These are phyloP conservation scores for Chrysomela aeneicollis DNA, from an alignment of 2,888 invertebrate genomes.

Conservation along the genomic window DNA sequence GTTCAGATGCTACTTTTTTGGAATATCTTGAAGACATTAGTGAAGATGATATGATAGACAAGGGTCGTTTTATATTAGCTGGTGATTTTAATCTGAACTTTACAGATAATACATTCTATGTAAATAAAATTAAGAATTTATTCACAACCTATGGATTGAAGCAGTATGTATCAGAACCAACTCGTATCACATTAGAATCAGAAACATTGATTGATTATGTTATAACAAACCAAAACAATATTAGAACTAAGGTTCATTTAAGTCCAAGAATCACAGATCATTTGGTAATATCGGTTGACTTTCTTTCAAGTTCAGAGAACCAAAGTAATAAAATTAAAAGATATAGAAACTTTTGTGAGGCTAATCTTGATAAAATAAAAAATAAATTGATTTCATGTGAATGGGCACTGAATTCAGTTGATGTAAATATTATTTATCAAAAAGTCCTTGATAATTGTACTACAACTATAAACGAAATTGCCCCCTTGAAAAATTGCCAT, in stretches of 20 bases:
- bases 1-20: constrained; percentile 1
- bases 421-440: constrained; percentile 15
- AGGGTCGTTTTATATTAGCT: neutral
- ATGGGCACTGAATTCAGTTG: constrained; percentile 2
- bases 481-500: neutral
- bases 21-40: constrained; percentile 9
- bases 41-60: too few relatives aligned
- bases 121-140: neutral
- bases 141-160: neutral
- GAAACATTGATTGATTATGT: constrained; percentile 12
- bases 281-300: constrained; percentile 3
- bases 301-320: neutral
- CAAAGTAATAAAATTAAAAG: neutral
- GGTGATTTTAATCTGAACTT: constrained; percentile 13
- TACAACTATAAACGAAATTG: neutral
- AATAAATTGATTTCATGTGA: constrained; percentile 1
- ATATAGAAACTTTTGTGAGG: constrained; percentile 8
- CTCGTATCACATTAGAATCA: neutral
- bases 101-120: neutral
- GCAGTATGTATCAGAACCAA: constrained; percentile 8
- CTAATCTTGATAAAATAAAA: constrained; percentile 8
- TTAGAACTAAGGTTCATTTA: neutral
- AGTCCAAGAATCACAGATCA: constrained; percentile 5
- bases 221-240: constrained; percentile 1
- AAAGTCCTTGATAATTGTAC: constrained; percentile 5